These are phyloP conservation scores for Drosophila neotestacea DNA, from an alignment of 2,888 invertebrate genomes.

Conservation along the genomic window DNA sequence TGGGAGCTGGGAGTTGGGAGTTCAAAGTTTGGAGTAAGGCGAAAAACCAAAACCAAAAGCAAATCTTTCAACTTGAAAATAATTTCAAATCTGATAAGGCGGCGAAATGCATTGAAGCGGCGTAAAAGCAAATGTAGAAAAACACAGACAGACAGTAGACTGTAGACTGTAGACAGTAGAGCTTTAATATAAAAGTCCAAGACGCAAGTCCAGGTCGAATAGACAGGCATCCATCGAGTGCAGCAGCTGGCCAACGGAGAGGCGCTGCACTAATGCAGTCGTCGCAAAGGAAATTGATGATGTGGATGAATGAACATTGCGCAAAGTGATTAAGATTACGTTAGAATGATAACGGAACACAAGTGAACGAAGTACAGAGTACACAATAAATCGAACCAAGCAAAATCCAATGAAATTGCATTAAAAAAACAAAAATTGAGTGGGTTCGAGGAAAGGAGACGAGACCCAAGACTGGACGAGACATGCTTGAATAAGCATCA, in stretches of 20 bases:
- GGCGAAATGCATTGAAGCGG: slow-evolving; percentile 65
- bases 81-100: slow-evolving; percentile 76
- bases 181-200: slow-evolving; percentile 33
- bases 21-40: slow-evolving; percentile 1
- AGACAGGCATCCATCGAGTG: slow-evolving; percentile 53
- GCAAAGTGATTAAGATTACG: slow-evolving; percentile 84
- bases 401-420: slow-evolving; percentile 66
- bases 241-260: slow-evolving; percentile 46
- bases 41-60: slow-evolving; percentile 38
- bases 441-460: slow-evolving; percentile 8
- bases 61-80: slow-evolving; percentile 71
- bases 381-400: slow-evolving; percentile 64
- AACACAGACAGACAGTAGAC: slow-evolving; percentile 32
- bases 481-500: slow-evolving; percentile 32
- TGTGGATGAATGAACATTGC: slow-evolving; percentile 84
- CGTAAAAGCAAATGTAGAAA: slow-evolving; percentile 68
- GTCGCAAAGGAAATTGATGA: slow-evolving; percentile 82
- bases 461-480: slow-evolving; percentile 19
- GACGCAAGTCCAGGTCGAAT: slow-evolving; percentile 8
- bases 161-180: slow-evolving; percentile 29
- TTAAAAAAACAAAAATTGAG: slow-evolving; percentile 39
- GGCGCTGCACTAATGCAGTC: slow-evolving; percentile 65
- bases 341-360: slow-evolving; percentile 74
- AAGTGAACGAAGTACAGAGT: slow-evolving; percentile 30
- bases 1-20: slow-evolving; percentile 32